phyloP scores from a whole-genome alignment of 2,113 vertebrate genomes.

The Pseudopipra pipra region DNA sequence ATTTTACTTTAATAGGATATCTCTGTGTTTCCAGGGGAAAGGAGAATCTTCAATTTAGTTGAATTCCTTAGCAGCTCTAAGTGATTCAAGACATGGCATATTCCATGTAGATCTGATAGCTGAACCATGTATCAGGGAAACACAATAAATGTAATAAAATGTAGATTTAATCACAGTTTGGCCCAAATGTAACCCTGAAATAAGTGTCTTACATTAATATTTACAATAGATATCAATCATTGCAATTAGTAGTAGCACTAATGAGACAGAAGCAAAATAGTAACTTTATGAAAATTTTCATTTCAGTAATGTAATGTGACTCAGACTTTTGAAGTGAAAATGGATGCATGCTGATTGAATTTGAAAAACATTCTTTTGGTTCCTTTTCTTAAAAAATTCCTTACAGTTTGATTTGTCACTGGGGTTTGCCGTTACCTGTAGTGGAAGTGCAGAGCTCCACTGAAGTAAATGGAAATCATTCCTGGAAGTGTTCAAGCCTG shows the following conservation, averaged over 20 bases:
- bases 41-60: neutral
- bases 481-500: neutral
- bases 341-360: neutral
- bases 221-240: constrained; percentile 37
- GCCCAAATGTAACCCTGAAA: neutral
- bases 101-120: neutral
- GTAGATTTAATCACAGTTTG: constrained; percentile 13
- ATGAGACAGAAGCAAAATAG: constrained; percentile 29
- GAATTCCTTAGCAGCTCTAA: neutral
- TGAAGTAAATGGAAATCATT: neutral
- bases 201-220: constrained; percentile 19
- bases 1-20: neutral
- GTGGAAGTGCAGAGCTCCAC: neutral
- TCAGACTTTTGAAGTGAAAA: constrained; percentile 17
- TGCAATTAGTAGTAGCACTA: constrained; percentile 32
- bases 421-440: neutral
- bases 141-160: neutral
- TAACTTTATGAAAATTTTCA: constrained; percentile 16
- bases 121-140: neutral
- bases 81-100: neutral
- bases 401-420: neutral
- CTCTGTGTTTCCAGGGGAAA: neutral
- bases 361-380: neutral
- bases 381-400: neutral
- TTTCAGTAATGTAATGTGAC: neutral